phyloP scores from a whole-genome alignment of 1,140 invertebrate genomes.

The Lanistes nyassanus region DNA sequence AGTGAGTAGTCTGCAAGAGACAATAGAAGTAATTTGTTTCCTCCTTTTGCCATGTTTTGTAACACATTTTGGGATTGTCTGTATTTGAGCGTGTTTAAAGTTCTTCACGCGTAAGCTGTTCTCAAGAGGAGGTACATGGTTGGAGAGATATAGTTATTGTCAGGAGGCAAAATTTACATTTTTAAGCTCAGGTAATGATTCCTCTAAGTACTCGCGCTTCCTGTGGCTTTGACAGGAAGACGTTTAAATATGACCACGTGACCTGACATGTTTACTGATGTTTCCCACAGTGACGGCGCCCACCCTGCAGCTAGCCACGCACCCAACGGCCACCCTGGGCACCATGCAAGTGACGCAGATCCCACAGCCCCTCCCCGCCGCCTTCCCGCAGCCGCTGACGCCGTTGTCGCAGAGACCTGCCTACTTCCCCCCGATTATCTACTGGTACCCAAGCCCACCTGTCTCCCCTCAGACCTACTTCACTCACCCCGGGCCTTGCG shows the following conservation, averaged over 20 bases:
- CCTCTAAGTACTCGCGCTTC: too few species aligned
- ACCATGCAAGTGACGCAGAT: slow-evolving; percentile 48
- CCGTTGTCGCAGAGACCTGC: slow-evolving; percentile 37
- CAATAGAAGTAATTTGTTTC: too few species aligned
- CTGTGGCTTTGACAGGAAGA: too few species aligned
- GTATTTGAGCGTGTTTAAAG: too few species aligned
- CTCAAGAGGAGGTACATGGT: too few species aligned
- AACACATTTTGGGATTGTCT: too few species aligned
- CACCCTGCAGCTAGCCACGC: slow-evolving; percentile 56
- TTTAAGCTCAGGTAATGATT: too few species aligned
- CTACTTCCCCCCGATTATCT: slow-evolving; percentile 60
- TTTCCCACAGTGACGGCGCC: slow-evolving; percentile 60
- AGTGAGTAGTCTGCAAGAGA: slow-evolving; percentile 16
- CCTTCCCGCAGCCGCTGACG: slow-evolving; percentile 54
- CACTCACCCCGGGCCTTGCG: slow-evolving; percentile 68
- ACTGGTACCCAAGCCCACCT: slow-evolving; percentile 92
- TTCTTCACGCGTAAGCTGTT: too few species aligned
- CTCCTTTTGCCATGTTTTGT: too few species aligned
- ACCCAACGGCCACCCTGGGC: slow-evolving; percentile 53
- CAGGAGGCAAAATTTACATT: too few species aligned
- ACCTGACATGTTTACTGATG: slow-evolving; percentile 35
- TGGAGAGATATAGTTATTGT: too few species aligned
- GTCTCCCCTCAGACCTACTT: slow-evolving; percentile 87
- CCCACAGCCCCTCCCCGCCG: slow-evolving; percentile 54
- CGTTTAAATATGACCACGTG: neutral